Base-by-base conservation (phyloP, 2,113 vertebrate species). In the Fulmarus glacialis region DNA sequence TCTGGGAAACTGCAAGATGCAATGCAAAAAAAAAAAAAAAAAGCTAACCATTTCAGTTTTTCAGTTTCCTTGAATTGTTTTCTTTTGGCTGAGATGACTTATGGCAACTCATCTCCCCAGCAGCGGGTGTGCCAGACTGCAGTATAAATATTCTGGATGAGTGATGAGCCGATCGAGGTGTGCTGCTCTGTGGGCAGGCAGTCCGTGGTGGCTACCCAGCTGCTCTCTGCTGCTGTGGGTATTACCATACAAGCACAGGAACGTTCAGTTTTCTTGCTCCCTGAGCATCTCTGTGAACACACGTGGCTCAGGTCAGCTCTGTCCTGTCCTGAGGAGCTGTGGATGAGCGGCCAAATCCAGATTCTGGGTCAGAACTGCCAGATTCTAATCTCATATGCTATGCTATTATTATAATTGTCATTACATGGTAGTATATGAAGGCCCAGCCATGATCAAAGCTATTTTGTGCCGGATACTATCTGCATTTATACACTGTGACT, bases 81-180 rank as follows among this genome's bases (percentile, higher is more conserved):
- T 89, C n/a, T 66, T 71, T 75, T 24, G 32, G 45, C 89, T 38
- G 91, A 71, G 63, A 42, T 83, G 79, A 53, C 36, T 75, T 62
- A 5, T 0, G 40, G 82, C 89, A 82, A 68, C 81, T 80, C 80
- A 64, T 92, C 75, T 91, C 75, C 18, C 16, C 22, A 53, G 82
- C 90, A 89, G 87, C 3, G 1, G n/a, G 38, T 68, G 74, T 64
- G 92, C 92, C 77, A 82, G 90, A 4, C 94, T 92, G 92, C 34
- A 4, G 62, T 13, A 19, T 47, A 56, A 68, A 60, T 48, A 27
- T 38, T 62, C 2, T 12, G 56, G 43, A 22, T 74, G 81, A 87
- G 59, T 20, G 52, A 64, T 64, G 81, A 82, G 88, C 42, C 3
- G 15, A 11, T 9, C 2, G 55, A 64, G 55, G 24, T 75, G 71